phyloP scores from a whole-genome alignment of 1,140 invertebrate genomes.

The Pristionchus pacificus region DNA sequence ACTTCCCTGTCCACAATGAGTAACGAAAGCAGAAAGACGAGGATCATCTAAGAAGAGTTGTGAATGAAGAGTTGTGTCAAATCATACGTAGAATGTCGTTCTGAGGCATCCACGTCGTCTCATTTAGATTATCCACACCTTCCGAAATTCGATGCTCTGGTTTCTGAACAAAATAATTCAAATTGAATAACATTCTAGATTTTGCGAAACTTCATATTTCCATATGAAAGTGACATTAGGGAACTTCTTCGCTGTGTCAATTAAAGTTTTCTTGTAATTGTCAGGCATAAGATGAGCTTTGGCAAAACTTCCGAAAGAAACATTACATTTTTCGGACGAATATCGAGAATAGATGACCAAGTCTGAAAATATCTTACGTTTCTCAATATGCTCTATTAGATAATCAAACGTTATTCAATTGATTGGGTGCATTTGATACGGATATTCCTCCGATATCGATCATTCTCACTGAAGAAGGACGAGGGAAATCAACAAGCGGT shows the following conservation, averaged over 20 bases:
- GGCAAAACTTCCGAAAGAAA: not conserved
- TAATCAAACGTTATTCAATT: not conserved
- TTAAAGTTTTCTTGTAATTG: not conserved
- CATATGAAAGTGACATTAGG: not conserved
- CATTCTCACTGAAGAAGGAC: constrained; percentile 5
- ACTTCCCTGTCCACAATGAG: no score
- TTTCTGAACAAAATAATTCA: no score
- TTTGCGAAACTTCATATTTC: not conserved
- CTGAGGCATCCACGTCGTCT: no score
- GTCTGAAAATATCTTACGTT: no score
- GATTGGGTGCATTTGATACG: not conserved
- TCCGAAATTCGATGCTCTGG: no score
- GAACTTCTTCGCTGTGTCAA: not conserved
- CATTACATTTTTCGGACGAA: not conserved
- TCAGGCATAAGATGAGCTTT: not conserved
- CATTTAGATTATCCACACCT: no score
- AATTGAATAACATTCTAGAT: no score
- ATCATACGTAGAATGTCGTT: no score
- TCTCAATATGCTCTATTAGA: no score
- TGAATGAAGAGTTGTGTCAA: no score
- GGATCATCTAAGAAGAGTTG: no score
- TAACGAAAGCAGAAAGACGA: no score
- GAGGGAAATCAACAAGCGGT: constrained; percentile 11
- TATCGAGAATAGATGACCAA: not conserved
- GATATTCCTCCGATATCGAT: constrained; percentile 19